Evolutionary conservation across 53 echinoderm and acorn worm species (phyloP), one percentile per base, ranked within the genome.

Genomic region (Echinometra lucunter): DNA sequence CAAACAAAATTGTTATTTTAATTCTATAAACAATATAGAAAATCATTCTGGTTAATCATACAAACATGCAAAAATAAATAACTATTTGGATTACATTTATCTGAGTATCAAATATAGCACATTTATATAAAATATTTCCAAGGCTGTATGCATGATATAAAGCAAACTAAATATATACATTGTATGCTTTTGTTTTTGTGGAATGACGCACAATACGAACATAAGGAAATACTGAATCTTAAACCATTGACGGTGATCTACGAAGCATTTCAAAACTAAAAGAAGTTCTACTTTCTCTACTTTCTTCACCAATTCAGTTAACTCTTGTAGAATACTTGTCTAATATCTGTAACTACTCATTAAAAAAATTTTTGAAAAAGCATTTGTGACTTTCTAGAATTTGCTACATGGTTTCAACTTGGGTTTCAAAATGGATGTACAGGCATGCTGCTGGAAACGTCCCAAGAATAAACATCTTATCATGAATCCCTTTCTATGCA

Each of bases 91-190:
- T 78, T 19, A 13, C 35, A 72, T 72, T 32, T 72, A 32, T 72
- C 35, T 72, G 72, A 72, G 12, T 72, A 72, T 72, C 5, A 38
- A 78, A 78, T 78, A 78, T 78, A 78, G 42, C 78, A 78, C 78
- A 78, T 21, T 42, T 78, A 19, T 78, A 35, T 78, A 21, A 38
- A 42, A 4, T 42, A 21, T 53, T 11, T 21, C 40, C 40, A 40
- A 78, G 78, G 5, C 42, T 40, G 23, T 21, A 78, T 78, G 35
- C n/a, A 37, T 74, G 74, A 42, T 30, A 78, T 42, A 42, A 78
- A 12, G 18, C 42, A 42, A 35, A 78, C 40, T 78, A 38, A 40
- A 18, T 6, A 78, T 34, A 13, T 0, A 72, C 72, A 74, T 63
- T 63, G 19, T 63, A 21, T 11, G 30, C 32, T 32, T 42, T 18